These are phyloP conservation scores for Manis crassicaudata DNA, from an alignment of 2,797 vertebrate species.

Conservation along the genomic window DNA sequence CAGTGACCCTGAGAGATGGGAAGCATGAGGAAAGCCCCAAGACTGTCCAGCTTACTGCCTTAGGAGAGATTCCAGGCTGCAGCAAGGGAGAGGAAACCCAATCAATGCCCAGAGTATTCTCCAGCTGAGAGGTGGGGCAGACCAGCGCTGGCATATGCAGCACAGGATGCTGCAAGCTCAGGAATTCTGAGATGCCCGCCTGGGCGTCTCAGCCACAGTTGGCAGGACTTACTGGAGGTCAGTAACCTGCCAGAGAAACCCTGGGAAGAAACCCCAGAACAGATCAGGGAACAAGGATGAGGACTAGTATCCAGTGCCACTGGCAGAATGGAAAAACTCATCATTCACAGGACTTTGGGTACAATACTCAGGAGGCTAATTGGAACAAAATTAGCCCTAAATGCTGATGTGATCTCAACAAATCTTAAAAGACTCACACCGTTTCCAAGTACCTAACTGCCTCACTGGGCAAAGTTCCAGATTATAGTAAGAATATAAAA, in stretches of 20 bases:
- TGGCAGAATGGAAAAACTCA: not conserved
- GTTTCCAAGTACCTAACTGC: not conserved
- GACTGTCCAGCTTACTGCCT: not conserved
- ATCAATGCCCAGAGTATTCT: not conserved
- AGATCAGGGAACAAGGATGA: not conserved
- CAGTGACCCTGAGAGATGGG: not conserved
- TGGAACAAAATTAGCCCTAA: not conserved
- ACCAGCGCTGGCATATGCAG: not conserved
- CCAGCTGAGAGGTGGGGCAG: not conserved
- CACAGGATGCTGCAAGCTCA: not conserved
- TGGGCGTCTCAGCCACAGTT: too few species aligned
- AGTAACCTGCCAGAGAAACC: not conserved
- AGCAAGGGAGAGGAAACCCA: not conserved
- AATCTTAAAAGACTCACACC: not conserved
- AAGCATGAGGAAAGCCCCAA: not conserved
- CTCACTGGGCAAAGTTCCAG: not conserved
- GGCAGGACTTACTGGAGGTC: too few species aligned
- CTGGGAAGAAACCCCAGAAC: not conserved
- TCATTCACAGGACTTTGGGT: not conserved
- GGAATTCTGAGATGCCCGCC: not conserved
- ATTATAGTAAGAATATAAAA: not conserved
- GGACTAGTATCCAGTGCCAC: too few species aligned
- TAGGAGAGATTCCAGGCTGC: not conserved
- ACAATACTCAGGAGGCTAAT: not conserved
- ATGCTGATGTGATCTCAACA: not conserved